These are phyloP conservation scores for Nematostella vectensis DNA, from an alignment of 92 coral and sea anemone genomes.

Conservation along the genomic window DNA sequence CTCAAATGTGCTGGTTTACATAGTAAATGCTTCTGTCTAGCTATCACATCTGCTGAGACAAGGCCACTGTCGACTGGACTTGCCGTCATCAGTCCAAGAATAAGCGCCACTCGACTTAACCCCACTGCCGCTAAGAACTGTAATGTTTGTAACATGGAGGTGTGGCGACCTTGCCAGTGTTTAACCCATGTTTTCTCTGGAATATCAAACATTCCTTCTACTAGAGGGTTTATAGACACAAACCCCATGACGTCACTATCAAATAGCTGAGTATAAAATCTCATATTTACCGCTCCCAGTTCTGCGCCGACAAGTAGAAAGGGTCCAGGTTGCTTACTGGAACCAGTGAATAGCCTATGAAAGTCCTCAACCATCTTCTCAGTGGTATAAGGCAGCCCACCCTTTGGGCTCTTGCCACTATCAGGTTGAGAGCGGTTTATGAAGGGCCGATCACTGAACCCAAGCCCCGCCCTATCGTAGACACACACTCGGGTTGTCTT, in stretches of 20 bases:
- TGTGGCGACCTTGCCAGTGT: constrained; percentile 53
- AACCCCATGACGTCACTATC: constrained; percentile 56
- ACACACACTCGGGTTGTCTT: constrained; percentile 70
- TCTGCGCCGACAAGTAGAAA: constrained; percentile 86
- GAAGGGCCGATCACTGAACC: constrained; percentile 78
- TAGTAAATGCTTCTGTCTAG: constrained; percentile 64
- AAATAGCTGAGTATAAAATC: constrained; percentile 80
- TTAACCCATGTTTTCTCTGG: constrained; percentile 38
- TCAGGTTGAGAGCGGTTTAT: constrained; percentile 31
- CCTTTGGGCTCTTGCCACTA: constrained; percentile 20
- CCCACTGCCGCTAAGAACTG: constrained; percentile 75
- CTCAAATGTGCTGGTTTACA: constrained; percentile 87
- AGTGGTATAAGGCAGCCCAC: constrained; percentile 69
- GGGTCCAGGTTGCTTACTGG: constrained; percentile 57
- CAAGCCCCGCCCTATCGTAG: constrained; percentile 89
- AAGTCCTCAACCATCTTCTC: constrained; percentile 91
- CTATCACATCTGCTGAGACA: constrained; percentile 38
- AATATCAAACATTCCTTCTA: constrained; percentile 63
- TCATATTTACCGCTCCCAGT: constrained; percentile 77
- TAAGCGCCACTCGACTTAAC: constrained; percentile 56
- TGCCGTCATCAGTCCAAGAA: constrained; percentile 61
- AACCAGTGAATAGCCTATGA: constrained; percentile 52
- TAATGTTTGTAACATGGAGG: constrained; percentile 53
- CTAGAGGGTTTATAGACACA: constrained; percentile 66
- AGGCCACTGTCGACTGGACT: constrained; percentile 34